Conservation (phyloP, 2,797 vertebrate species). For the Perodicticus potto region DNA sequence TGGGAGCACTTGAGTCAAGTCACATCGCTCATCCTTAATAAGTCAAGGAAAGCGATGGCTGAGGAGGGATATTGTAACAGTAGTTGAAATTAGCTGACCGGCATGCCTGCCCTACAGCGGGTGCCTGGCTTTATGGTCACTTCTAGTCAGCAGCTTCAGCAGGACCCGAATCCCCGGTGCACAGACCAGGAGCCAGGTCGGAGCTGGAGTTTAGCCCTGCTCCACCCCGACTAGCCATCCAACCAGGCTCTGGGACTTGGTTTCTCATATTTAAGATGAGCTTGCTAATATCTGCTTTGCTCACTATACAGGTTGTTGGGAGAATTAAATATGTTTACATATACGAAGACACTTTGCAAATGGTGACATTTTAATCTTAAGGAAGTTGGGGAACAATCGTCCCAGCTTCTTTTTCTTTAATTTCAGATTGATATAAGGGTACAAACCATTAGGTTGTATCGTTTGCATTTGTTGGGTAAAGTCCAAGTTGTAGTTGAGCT, state of each 20-base stretch:
- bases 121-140: neutral
- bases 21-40: neutral
- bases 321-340: neutral
- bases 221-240: fast-evolving
- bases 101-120: fast-evolving
- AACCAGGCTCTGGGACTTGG: neutral
- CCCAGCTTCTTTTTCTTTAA: neutral
- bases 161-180: too few relatives aligned
- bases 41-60: neutral
- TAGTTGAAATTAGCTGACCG: neutral
- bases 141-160: neutral
- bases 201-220: neutral
- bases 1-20: neutral
- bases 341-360: neutral
- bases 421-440: too few relatives aligned
- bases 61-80: fast-evolving
- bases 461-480: too few relatives aligned
- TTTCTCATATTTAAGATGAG: neutral
- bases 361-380: neutral
- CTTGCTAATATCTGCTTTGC: neutral
- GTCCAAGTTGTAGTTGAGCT: too few relatives aligned
- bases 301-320: neutral
- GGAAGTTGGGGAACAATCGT: neutral
- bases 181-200: too few relatives aligned
- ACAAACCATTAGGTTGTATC: too few relatives aligned